Percentiles rank a stretch among this genome's conserved stretches.
Conservation (phyloP, 2,113 vertebrate genomes). For the Planiliza haematocheilus region DNA sequence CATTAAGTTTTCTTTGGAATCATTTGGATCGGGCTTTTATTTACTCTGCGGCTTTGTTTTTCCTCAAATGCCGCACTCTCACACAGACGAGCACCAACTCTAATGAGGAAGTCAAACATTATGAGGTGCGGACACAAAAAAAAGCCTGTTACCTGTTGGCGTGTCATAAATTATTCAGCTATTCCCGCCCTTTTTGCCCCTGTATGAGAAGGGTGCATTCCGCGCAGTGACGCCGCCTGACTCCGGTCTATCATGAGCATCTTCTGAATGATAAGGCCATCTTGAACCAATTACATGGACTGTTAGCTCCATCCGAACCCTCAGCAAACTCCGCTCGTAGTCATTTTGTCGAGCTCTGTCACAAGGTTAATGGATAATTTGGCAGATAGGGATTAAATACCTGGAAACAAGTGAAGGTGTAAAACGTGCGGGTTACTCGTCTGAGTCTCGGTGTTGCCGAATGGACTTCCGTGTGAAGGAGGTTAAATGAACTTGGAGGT, state of each 20-base stretch:
- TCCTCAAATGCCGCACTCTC: background rate
- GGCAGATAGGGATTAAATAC: conserved; percentile 30
- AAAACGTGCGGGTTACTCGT: conserved; percentile 19
- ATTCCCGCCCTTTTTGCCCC: conserved; percentile 19
- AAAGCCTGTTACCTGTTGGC: too few species aligned
- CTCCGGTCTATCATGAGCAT: conserved; percentile 28
- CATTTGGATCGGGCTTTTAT: conserved; percentile 7
- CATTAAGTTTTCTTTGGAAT: conserved; percentile 31
- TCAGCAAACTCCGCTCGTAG: conserved; percentile 34
- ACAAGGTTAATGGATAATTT: conserved; percentile 52
- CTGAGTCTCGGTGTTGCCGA: background rate
- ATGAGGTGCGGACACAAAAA: background rate
- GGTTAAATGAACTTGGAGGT: conserved; percentile 5
- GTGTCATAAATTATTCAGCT: background rate
- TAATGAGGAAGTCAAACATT: conserved; percentile 27
- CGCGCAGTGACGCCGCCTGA: background rate
- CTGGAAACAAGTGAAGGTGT: conserved; percentile 33
- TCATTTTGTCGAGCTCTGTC: conserved; percentile 38
- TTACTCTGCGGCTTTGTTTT: conserved; percentile 26
- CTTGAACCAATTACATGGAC: conserved; percentile 77
- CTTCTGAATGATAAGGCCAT: conserved; percentile 65
- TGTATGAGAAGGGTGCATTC: conserved; percentile 27
- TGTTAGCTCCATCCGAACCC: conserved; percentile 69
- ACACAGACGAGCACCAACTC: conserved; percentile 6
- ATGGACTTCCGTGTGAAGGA: background rate